phyloP scores from a whole-genome alignment of 64 coral and sea anemone species.

The Stichodactyla helianthus region DNA sequence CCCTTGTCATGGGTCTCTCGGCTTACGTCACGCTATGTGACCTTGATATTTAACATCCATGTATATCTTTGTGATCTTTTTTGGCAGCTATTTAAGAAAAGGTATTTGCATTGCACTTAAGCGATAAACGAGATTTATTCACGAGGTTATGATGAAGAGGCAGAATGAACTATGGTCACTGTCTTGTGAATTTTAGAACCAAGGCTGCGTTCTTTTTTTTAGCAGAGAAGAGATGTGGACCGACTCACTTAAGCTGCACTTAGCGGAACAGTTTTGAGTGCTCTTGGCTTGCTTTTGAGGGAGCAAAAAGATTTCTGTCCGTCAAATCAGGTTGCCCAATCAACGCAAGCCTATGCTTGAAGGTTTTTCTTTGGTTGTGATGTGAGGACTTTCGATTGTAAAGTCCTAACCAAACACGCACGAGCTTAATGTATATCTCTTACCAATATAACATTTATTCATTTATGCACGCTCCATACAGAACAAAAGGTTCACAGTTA shows the following conservation, averaged over 20 bases:
- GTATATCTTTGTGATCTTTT: not conserved
- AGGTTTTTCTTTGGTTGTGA: not conserved
- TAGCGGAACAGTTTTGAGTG: not conserved
- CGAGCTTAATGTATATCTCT: not conserved
- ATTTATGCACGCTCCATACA: not conserved
- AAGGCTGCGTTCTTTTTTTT: no score
- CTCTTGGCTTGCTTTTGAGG: not conserved
- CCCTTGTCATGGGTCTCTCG: not conserved
- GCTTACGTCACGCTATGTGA: not conserved
- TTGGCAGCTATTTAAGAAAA: not conserved
- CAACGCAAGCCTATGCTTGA: not conserved
- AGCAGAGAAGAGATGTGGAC: not conserved
- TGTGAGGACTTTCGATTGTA: not conserved
- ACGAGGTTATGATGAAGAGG: no score
- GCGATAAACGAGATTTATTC: not conserved
- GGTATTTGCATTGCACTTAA: constrained; percentile 1
- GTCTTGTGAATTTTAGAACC: no score
- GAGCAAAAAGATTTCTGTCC: not conserved
- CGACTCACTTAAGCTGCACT: not conserved
- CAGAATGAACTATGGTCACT: no score
- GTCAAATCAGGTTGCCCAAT: not conserved
- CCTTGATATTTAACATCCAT: not conserved
- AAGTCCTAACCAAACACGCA: not conserved
- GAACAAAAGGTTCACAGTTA: not conserved
- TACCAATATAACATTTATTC: not conserved